These are phyloP conservation scores for Lasioglossum leucozonium DNA, from an alignment of 2,888 invertebrate species.

Conservation along the genomic window DNA sequence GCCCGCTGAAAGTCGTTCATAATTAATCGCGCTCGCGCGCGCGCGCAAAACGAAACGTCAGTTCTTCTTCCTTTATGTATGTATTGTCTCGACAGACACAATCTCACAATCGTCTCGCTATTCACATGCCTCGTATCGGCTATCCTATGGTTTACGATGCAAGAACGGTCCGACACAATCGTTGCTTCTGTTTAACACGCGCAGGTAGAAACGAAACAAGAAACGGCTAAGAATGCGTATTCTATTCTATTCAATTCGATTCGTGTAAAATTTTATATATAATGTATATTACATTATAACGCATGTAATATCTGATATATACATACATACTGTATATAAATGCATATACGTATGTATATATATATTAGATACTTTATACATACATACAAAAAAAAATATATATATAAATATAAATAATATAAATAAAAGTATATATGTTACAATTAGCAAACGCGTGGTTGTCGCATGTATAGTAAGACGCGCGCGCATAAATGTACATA, in stretches of 20 bases:
- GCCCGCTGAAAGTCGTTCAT: background rate
- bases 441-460: constrained; percentile 29
- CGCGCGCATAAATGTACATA: background rate
- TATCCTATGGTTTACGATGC: background rate
- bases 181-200: background rate
- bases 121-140: background rate
- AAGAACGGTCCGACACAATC: background rate
- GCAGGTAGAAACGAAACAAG: constrained; percentile 56
- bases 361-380: background rate
- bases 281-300: constrained; percentile 26
- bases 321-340: constrained; percentile 20
- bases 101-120: no score
- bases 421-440: constrained; percentile 45
- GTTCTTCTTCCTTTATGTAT: background rate
- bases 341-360: background rate
- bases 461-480: constrained; percentile 20
- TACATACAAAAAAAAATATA: background rate
- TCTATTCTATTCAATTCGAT: constrained; percentile 74
- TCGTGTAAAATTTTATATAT: constrained; percentile 74
- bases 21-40: background rate
- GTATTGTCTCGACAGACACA: background rate
- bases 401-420: constrained; percentile 40
- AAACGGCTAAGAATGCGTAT: constrained; percentile 68
- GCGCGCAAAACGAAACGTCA: background rate
- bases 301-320: constrained; percentile 31